Evolutionary conservation across 1,140 invertebrate genomes (phyloP).

Genomic region (Drosophila ercepeae): DNA sequence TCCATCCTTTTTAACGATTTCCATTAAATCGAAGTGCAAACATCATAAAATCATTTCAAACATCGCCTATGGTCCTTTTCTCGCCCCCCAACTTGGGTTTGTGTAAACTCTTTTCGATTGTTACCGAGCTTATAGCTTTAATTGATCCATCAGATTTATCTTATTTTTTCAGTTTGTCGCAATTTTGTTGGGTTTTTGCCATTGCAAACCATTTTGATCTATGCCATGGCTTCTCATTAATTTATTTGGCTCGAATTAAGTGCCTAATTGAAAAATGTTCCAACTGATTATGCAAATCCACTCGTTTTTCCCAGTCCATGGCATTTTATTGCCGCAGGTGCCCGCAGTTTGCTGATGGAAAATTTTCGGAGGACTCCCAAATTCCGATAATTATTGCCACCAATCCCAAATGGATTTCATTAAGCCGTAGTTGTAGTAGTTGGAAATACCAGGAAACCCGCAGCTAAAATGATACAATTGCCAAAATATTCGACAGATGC

Average conservation of each 20-base stretch:
- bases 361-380: background rate
- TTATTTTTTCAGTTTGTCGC: background rate
- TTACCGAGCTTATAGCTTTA: background rate
- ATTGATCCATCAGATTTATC: background rate
- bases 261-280: conserved; percentile 16
- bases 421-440: background rate
- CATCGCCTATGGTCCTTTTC: too few species aligned
- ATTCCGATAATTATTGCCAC: conserved; percentile 3
- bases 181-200: background rate
- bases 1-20: too few species aligned
- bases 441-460: background rate
- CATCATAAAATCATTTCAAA: too few species aligned
- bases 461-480: conserved; percentile 4
- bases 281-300: conserved; percentile 48
- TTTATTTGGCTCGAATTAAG: conserved; percentile 12
- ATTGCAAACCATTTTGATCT: background rate
- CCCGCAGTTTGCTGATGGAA: background rate
- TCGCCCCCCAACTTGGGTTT: too few species aligned
- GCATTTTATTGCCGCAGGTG: conserved; percentile 13
- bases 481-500: background rate
- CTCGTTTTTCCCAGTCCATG: background rate
- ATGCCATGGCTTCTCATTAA: conserved; percentile 1
- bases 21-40: too few species aligned
- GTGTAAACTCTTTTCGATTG: too few species aligned
- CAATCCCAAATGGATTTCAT: background rate